Base-by-base conservation (phyloP, 1,140 invertebrate genomes). In the Hylyphantes graminicola region DNA sequence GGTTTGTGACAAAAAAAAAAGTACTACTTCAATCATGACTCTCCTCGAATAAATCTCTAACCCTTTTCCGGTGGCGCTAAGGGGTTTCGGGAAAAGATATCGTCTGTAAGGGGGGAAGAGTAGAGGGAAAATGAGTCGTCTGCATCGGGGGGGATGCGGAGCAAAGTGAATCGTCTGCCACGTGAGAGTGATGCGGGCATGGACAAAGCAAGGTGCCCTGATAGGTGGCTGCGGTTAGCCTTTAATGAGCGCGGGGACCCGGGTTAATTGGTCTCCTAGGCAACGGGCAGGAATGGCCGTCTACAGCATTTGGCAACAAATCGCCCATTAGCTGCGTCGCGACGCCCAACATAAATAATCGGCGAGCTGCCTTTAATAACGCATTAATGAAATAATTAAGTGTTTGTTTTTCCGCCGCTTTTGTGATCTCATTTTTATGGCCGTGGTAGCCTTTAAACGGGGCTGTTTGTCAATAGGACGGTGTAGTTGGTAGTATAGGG, bases 311-410 rank as follows among this genome's bases (percentile, higher is more conserved):
- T 81, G 79, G 79, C 79, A 81, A 81, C 79, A 73, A 73, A 81
- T 81, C 79, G 68, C 79, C 79, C 79, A 73, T 80, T 80, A 80
- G 64, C 77, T 35, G 48, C 70, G 65, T 65, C 54, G 19, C 50
- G 77, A 80, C 77, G 77, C 77, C 77, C 77, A 80, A 80, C 77
- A 80, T 80, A 80, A 80, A 80, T 80, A 80, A 80, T 80, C 63
- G 53, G 13, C 68, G 35, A 35, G 35, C 13, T 53, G 54, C 67
- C 65, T 80, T 70, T 80, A 80, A 80, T 80, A 80, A 80, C 54
- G 77, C 77, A 67, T 65, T 80, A 80, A 80, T 80, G 77, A 80
- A 80, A 80, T 80, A 80, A 80, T 80, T 68, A 80, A 80, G 61
- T 80, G 65, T 80, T 80, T 80, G 77, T 80, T 80, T 80, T 76